Evolutionary conservation across 2,113 vertebrate species (phyloP).

Genomic region (Morone saxatilis): DNA sequence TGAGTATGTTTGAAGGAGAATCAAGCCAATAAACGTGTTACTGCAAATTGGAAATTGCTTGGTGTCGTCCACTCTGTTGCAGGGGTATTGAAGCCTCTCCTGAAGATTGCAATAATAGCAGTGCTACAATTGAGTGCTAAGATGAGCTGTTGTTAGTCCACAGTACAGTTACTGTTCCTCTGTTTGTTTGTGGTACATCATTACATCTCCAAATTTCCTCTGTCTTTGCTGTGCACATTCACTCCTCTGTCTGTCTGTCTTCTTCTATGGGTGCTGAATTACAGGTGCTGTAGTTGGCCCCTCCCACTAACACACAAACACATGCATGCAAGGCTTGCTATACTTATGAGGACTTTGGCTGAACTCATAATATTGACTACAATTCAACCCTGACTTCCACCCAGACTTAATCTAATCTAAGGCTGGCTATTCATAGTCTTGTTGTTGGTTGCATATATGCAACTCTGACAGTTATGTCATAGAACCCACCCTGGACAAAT

Average conservation of each 20-base stretch:
- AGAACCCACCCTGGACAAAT: background rate
- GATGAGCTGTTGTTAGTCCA: background rate
- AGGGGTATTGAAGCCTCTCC: background rate
- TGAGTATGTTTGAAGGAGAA: background rate
- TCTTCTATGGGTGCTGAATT: conserved; percentile 25
- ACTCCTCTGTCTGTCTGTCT: conserved; percentile 20
- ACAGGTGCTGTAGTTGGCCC: conserved; percentile 55
- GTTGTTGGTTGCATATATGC: background rate
- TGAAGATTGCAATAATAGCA: background rate
- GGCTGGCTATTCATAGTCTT: background rate
- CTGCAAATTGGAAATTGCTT: background rate
- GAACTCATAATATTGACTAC: background rate
- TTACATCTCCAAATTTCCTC: conserved; percentile 2
- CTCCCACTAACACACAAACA: conserved; percentile 38
- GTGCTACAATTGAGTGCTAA: background rate
- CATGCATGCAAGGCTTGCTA: background rate
- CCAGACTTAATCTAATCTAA: background rate
- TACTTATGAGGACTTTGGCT: background rate
- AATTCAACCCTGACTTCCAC: background rate
- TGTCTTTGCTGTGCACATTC: background rate
- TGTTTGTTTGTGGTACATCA: background rate
- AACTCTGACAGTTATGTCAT: no score
- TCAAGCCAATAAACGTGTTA: background rate
- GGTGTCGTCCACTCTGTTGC: background rate
- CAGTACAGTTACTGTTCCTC: background rate